phyloP scores from a whole-genome alignment of 2,888 invertebrate species.

The Mayetiola destructor region DNA sequence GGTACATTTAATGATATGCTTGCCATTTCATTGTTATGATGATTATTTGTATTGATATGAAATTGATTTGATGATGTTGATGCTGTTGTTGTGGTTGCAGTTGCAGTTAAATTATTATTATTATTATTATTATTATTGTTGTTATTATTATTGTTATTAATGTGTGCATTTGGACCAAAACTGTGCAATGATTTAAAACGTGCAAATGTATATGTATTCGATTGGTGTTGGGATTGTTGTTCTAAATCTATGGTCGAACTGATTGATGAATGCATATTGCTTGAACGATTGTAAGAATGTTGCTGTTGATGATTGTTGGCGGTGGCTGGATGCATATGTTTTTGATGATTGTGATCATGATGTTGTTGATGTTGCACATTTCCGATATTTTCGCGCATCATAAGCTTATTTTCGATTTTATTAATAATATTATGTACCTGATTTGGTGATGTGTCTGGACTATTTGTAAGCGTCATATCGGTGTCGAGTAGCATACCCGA shows the following conservation, averaged over 20 bases:
- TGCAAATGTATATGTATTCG: neutral
- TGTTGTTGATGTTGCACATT: conserved; percentile 8
- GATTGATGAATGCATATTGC: neutral
- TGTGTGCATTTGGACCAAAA: neutral
- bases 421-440: conserved; percentile 19
- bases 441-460: conserved; percentile 26
- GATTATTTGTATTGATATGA: too few relatives aligned
- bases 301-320: neutral
- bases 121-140: too few relatives aligned
- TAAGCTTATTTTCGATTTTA: neutral
- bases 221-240: too few relatives aligned
- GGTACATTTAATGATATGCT: neutral
- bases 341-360: neutral
- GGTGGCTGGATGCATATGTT: neutral
- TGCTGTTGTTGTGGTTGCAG: too few relatives aligned
- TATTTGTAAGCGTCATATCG: conserved; percentile 21
- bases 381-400: neutral
- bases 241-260: too few relatives aligned
- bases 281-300: too few relatives aligned
- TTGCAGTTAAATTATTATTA: too few relatives aligned
- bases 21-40: too few relatives aligned
- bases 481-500: conserved; percentile 27
- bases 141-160: too few relatives aligned
- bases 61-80: too few relatives aligned
- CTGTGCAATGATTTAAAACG: neutral